Evolutionary conservation across 1,140 invertebrate genomes (phyloP).

Genomic region (Pristionchus pacificus): DNA sequence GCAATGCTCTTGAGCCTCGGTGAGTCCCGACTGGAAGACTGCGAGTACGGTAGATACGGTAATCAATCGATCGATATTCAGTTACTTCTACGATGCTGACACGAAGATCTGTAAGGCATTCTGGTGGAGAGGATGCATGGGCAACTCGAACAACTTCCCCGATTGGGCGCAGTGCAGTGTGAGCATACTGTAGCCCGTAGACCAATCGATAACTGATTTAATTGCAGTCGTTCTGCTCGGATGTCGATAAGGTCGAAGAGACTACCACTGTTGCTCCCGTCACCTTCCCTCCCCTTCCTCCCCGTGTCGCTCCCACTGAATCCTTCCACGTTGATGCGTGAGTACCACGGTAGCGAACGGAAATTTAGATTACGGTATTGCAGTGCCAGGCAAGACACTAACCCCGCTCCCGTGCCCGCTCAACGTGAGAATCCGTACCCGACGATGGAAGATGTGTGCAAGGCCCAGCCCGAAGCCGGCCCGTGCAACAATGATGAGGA

Average conservation of each 20-base stretch:
- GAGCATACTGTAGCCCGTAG: not conserved
- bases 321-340: not conserved
- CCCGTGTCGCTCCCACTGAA: slow-evolving; percentile 14
- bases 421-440: slow-evolving; percentile 8
- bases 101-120: slow-evolving; percentile 71
- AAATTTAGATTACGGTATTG: too few species aligned
- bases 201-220: not conserved
- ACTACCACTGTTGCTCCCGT: slow-evolving; percentile 14
- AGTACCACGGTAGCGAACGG: not conserved
- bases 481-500: slow-evolving; percentile 36
- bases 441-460: slow-evolving; percentile 34
- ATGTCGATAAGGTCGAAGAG: slow-evolving; percentile 30
- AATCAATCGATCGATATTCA: slow-evolving; percentile 55
- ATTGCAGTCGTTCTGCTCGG: slow-evolving; percentile 66
- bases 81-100: slow-evolving; percentile 73
- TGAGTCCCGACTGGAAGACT: not conserved
- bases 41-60: not conserved
- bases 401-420: slow-evolving; percentile 1
- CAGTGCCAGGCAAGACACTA: slow-evolving; percentile 9
- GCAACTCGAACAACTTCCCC: slow-evolving; percentile 77
- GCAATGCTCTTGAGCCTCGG: slow-evolving; percentile 37
- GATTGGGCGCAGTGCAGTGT: slow-evolving; percentile 75
- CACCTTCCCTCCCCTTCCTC: slow-evolving; percentile 6
- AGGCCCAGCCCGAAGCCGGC: slow-evolving; percentile 35
- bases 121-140: slow-evolving; percentile 77